A percentile compares a stretch with the other conserved stretches of the same genome.
Conservation (phyloP, 1,140 invertebrate species). For the Matsumurasca onukii region DNA sequence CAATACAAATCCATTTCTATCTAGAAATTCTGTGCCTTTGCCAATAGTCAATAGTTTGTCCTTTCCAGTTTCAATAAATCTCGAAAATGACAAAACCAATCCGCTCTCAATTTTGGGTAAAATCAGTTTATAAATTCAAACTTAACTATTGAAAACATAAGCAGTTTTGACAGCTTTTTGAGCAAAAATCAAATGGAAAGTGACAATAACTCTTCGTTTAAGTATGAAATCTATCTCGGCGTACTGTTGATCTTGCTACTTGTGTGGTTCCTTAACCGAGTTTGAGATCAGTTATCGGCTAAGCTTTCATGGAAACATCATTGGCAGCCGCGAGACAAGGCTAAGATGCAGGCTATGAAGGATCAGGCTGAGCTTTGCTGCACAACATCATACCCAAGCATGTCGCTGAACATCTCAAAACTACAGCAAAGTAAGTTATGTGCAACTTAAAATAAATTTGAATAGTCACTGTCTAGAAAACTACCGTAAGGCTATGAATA, state of each 20-base stretch:
- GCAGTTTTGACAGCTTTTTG: too few relatives aligned
- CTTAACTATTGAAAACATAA: too few relatives aligned
- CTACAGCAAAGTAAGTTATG: slow-evolving; percentile 63
- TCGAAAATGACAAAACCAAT: background rate
- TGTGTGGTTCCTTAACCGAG: slow-evolving; percentile 86
- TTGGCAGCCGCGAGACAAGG: slow-evolving; percentile 84
- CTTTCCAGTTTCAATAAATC: background rate
- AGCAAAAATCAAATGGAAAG: too few relatives aligned
- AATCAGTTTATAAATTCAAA: too few relatives aligned
- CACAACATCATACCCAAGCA: slow-evolving; percentile 96
- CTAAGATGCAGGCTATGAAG: slow-evolving; percentile 81
- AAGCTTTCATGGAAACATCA: slow-evolving; percentile 89
- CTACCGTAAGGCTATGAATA: too few relatives aligned
- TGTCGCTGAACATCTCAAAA: slow-evolving; percentile 90
- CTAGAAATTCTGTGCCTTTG: slow-evolving; percentile 7
- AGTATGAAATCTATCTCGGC: slow-evolving; percentile 78
- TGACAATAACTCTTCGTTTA: too few relatives aligned
- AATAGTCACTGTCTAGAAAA: background rate
- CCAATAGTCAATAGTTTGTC: too few relatives aligned
- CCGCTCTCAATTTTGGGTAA: too few relatives aligned
- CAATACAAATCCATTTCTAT: background rate
- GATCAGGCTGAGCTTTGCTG: slow-evolving; percentile 94
- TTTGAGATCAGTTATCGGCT: slow-evolving; percentile 93
- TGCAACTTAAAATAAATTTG: background rate
- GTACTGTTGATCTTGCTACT: slow-evolving; percentile 76